Conservation (phyloP, 2,888 invertebrate species). For the Volucella inflata region DNA sequence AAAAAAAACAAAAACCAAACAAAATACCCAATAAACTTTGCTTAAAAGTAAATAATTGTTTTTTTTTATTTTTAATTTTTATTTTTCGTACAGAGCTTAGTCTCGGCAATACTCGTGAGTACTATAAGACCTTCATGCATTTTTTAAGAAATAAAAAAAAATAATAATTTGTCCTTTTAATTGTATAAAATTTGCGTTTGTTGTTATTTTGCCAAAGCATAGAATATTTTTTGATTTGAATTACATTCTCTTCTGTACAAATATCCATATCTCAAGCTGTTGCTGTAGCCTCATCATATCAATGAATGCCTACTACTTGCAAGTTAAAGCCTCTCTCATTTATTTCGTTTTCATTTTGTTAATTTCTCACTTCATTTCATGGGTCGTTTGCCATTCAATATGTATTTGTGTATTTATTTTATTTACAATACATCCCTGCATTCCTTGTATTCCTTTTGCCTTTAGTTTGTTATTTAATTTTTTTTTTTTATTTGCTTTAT, state of each 20-base stretch:
- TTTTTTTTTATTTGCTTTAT: slow-evolving; percentile 31
- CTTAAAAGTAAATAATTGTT: slow-evolving; percentile 57
- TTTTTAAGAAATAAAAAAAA: slow-evolving; percentile 19
- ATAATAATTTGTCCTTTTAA: slow-evolving; percentile 43
- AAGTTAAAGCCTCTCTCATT: slow-evolving; percentile 30
- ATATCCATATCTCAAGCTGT: slow-evolving; percentile 52
- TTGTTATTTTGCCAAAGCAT: slow-evolving; percentile 54
- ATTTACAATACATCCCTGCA: slow-evolving; percentile 13
- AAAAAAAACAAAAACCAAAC: neutral
- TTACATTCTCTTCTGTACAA: slow-evolving; percentile 42
- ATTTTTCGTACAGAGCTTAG: slow-evolving; percentile 82
- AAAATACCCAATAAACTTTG: slow-evolving; percentile 24
- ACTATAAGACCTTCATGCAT: slow-evolving; percentile 72
- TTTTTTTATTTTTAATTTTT: slow-evolving; percentile 76
- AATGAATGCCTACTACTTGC: slow-evolving; percentile 52
- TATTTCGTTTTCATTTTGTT: slow-evolving; percentile 20
- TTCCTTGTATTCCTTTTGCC: slow-evolving; percentile 7
- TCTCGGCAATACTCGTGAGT: slow-evolving; percentile 83
- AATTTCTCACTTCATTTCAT: slow-evolving; percentile 56
- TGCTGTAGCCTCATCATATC: neutral
- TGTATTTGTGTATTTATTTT: slow-evolving; percentile 29
- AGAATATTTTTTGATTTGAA: slow-evolving; percentile 46
- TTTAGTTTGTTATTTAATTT: slow-evolving; percentile 13
- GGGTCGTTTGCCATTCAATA: slow-evolving; percentile 56
- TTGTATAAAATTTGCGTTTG: slow-evolving; percentile 65